Evolutionary conservation across 2,797 vertebrate genomes (phyloP), one percentile per base, ranked within the genome.

Genomic region (Rallus crepitans): DNA sequence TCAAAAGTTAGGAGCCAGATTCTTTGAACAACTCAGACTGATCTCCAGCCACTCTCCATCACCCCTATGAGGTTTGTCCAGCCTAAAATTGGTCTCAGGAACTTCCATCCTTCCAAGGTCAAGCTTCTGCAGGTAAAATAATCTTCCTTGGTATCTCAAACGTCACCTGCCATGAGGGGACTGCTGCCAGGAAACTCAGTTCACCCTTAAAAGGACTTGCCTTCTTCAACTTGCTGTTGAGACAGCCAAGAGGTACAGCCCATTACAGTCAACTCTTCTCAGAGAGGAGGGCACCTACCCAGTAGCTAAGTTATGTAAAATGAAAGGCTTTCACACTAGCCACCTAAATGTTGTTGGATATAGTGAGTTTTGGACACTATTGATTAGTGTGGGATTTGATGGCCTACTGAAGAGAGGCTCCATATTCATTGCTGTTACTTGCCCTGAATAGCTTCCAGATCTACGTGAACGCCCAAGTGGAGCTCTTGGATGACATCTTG

Each of bases 401-500:
- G 52, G 33, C 23, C 47, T 73, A 1, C 12, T 55, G 25, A 47
- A 85, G 37, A 69, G n/a, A 89, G 8, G 19, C 6, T 81, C 79
- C 31, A 15, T 53, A 48, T 42, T 61, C 30, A 4, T 17, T 52
- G 24, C 61, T 83, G 61, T n/a, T 42, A 66, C 83, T 64, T 79
- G 48, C 27, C 23, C 50, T 75, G 59, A 30, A 21, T 31, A 68
- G 57, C 42, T 60, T 57, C 14, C 33, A 90, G 45, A 80, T 4
- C 55, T 75, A n/a, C 0, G 4, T 42, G 73, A 83, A 89, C 15
- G 27, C 20, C 8, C 3, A 52, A 72, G 24, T 4, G 8, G 19
- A 95, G n/a, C 23, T 87, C 50, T 65, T 55, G 14, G 70, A 85
- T 84, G 60, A 84, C 64, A 94, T 88, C 47, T 88, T 88, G 76